phyloP scores from a whole-genome alignment of 2,797 vertebrate species.

The Lateolabrax maculatus region DNA sequence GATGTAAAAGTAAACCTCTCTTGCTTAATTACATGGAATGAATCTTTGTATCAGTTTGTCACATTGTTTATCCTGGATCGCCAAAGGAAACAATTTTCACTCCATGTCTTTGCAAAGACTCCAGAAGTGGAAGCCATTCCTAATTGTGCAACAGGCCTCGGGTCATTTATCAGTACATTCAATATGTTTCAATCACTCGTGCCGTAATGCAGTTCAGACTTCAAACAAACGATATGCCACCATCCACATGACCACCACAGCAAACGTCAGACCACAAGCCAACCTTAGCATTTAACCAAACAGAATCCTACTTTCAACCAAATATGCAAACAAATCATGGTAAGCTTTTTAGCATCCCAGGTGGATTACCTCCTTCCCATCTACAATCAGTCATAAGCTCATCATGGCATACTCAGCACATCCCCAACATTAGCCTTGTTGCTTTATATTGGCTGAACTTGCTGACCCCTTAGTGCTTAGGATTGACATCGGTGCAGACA shows the following conservation, averaged over 20 bases:
- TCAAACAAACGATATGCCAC: conserved; percentile 6
- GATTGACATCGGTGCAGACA: not conserved
- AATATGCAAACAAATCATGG: too few relatives aligned
- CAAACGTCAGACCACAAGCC: conserved; percentile 17
- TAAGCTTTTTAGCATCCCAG: too few relatives aligned
- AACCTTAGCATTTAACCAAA: too few relatives aligned
- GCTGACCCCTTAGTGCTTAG: too few relatives aligned
- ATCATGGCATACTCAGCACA: not conserved
- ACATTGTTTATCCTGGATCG: not conserved
- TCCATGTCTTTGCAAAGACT: conserved; percentile 4
- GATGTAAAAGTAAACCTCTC: conserved; percentile 11
- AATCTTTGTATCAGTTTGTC: conserved; percentile 1
- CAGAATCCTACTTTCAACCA: too few relatives aligned
- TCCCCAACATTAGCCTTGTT: not conserved
- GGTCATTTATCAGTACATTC: conserved; percentile 7
- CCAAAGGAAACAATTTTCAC: conserved; percentile 16
- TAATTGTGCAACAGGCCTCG: conserved; percentile 1
- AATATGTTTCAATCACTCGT: conserved; percentile 7
- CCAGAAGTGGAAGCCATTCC: conserved; percentile 2
- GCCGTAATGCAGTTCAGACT: conserved; percentile 8
- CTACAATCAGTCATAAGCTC: not conserved
- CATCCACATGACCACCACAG: not conserved
- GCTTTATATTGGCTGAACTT: not conserved
- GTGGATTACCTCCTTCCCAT: too few relatives aligned
- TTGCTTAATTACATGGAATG: conserved; percentile 17